Conservation (phyloP, 2,113 vertebrate genomes). For the Oenanthe oenanthe region DNA sequence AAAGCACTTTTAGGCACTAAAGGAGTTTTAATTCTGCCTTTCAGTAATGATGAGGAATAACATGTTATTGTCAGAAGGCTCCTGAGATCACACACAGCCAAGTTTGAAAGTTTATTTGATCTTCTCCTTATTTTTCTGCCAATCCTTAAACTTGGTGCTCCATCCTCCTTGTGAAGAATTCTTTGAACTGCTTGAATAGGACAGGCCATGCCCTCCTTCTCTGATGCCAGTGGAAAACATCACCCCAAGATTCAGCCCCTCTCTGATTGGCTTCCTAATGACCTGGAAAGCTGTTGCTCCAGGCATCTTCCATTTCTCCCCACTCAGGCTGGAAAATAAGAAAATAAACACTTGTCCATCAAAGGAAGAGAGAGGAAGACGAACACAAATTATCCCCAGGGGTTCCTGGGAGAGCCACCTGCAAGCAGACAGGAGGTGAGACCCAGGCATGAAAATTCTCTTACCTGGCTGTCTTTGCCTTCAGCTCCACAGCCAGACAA, state of each 20-base stretch:
- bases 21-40: conserved; percentile 14
- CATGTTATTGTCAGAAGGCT: conserved; percentile 4
- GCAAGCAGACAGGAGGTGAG: neutral
- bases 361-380: neutral
- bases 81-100: neutral
- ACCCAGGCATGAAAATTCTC: neutral
- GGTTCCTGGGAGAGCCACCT: neutral
- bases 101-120: conserved; percentile 27
- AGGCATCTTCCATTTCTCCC: neutral
- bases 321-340: neutral
- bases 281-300: conserved; percentile 2
- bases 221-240: neutral
- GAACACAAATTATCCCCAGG: neutral
- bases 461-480: neutral
- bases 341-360: neutral
- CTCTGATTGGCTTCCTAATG: neutral
- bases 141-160: neutral
- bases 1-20: neutral
- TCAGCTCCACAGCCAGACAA: neutral
- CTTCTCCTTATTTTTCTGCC: neutral
- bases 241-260: neutral
- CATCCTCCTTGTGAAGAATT: neutral
- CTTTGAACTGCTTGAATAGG: conserved; percentile 15
- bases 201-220: neutral
- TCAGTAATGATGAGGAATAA: neutral